Evolutionary conservation across 2,113 vertebrate species (phyloP), one percentile per base, ranked within the genome.

Genomic region (Heloderma charlesbogerti): DNA sequence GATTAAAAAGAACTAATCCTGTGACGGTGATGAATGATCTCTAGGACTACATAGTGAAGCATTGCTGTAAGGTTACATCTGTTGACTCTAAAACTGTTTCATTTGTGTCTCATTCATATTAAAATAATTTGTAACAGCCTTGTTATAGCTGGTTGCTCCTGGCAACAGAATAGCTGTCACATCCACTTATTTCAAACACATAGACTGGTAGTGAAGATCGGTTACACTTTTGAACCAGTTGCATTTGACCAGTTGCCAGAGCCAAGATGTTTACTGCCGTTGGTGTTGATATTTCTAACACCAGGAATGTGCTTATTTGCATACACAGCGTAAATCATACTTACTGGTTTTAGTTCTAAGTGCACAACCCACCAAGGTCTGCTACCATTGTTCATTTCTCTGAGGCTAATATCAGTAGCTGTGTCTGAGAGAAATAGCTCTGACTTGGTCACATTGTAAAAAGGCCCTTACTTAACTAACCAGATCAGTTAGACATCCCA

Each of bases 61-160:
- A 37, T 89, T 16, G 7, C 77, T 78, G 69, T 57, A 87, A 71
- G 71, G n/a, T 91, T 37, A 48, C 67, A 92, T 92, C 81, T 94
- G 3, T 71, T 87, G 69, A 87, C 48, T 86, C 0, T 87, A 86
- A 88, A 91, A 89, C 6, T 37, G 1, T 91, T 92, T 57, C 60
- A 6, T 87, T 91, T 88, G 88, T 91, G 48, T 88, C 40, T 66
- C 77, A 40, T 93, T 94, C 6, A 1, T 81, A 84, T 90, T 74
- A 82, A 81, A 89, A 72, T 34, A 22, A 89, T 93, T 94, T 92
- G 3, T 90, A 80, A 91, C 93, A 94, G 77, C 87, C 67, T 80
- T 80, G 86, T 94, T 92, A 85, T 91, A 88, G 2, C 22, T 74
- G 15, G 66, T 95, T 94, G 37, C 84, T 84, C 79, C 78, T 37